Evolutionary conservation across 2,797 vertebrate species (phyloP).

Genomic region (Hippoglossus hippoglossus): DNA sequence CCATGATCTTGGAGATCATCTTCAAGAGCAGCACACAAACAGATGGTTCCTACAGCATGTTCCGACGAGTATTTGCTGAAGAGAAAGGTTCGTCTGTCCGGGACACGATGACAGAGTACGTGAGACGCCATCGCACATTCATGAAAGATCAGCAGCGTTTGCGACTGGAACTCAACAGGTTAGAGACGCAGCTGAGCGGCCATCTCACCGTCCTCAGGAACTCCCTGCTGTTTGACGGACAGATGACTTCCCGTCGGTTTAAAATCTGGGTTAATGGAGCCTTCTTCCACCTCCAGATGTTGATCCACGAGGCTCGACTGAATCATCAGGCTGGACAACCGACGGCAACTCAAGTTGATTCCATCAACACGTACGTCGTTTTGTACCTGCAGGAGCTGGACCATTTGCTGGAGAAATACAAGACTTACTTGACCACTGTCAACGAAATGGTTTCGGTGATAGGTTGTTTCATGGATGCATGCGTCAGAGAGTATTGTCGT

Average conservation of each 20-base stretch:
- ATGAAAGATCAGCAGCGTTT: not conserved
- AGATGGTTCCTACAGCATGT: not conserved
- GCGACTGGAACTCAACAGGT: not conserved
- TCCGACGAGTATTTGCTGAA: slow-evolving; percentile 15
- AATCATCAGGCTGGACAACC: slow-evolving; percentile 31
- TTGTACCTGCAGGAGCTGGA: too few relatives aligned
- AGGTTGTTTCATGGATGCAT: too few relatives aligned
- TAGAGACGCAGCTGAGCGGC: not conserved
- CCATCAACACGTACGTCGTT: too few relatives aligned
- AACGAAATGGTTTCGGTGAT: too few relatives aligned
- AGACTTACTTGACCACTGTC: too few relatives aligned
- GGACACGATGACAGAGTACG: slow-evolving; percentile 24
- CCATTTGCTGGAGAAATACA: too few relatives aligned
- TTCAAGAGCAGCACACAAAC: accelerated
- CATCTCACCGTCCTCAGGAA: slow-evolving; percentile 25
- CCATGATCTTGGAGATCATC: not conserved
- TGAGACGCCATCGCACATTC: not conserved
- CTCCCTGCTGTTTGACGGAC: slow-evolving; percentile 8
- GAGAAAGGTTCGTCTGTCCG: slow-evolving; percentile 33
- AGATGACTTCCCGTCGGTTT: not conserved
- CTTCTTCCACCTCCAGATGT: too few relatives aligned
- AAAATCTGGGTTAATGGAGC: too few relatives aligned
- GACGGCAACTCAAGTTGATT: not conserved
- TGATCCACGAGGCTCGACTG: too few relatives aligned
- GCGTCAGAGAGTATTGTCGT: too few relatives aligned